Evolutionary conservation across 1,140 invertebrate species (phyloP).

Genomic region (Drosophila nigromelanica): DNA sequence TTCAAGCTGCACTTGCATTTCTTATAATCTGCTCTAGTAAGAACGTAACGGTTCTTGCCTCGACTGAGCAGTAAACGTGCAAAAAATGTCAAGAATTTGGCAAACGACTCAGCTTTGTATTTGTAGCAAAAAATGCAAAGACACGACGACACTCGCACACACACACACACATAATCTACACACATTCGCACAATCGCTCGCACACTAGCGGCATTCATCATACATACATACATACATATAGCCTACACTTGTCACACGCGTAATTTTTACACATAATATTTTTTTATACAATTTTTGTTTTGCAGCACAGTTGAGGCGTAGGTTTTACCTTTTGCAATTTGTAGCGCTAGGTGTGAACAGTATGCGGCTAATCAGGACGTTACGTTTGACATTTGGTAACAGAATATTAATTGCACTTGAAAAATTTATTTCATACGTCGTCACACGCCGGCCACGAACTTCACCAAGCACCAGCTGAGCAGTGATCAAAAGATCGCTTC

Average conservation of each 20-base stretch:
- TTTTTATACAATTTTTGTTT: slow-evolving; percentile 8
- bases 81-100: slow-evolving; percentile 25
- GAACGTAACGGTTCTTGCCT: slow-evolving; percentile 8
- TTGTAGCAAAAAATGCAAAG: slow-evolving; percentile 76
- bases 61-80: slow-evolving; percentile 4
- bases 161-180: slow-evolving; percentile 19
- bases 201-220: slow-evolving; percentile 19
- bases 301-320: slow-evolving; percentile 14
- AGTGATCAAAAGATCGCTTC: slow-evolving; percentile 38
- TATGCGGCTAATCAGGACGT: neutral
- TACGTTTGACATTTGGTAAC: slow-evolving; percentile 33
- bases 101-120: slow-evolving; percentile 40
- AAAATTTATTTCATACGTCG: slow-evolving; percentile 48
- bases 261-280: slow-evolving; percentile 49
- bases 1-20: neutral
- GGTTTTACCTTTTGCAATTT: slow-evolving; percentile 36
- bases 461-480: slow-evolving; percentile 57
- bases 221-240: neutral
- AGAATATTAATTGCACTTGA: slow-evolving; percentile 43
- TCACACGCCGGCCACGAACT: slow-evolving; percentile 72
- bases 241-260: slow-evolving; percentile 73
- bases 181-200: slow-evolving; percentile 8
- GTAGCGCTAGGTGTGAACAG: neutral
- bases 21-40: slow-evolving; percentile 1
- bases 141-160: slow-evolving; percentile 57